Evolutionary conservation across 2,888 invertebrate species (phyloP).

Genomic region (Synanthedon andrenaeformis): DNA sequence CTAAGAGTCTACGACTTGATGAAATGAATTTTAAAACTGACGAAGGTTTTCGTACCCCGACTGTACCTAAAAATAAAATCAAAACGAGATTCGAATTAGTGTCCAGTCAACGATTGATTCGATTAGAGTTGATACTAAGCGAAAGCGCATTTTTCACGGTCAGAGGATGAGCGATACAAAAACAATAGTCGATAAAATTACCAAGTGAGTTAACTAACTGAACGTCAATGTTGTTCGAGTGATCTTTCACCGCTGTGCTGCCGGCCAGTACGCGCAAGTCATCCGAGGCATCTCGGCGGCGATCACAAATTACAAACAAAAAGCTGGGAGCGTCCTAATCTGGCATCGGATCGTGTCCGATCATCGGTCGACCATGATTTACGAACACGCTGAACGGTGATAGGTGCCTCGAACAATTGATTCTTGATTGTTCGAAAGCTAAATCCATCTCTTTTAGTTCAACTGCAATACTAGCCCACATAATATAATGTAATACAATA

Average conservation of each 20-base stretch:
- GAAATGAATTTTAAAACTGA: too few relatives aligned
- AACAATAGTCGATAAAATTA: slow-evolving; percentile 51
- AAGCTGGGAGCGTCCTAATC: slow-evolving; percentile 60
- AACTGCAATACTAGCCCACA: slow-evolving; percentile 3
- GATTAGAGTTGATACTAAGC: slow-evolving; percentile 13
- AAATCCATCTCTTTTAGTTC: slow-evolving; percentile 11
- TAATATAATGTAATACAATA: slow-evolving; percentile 1
- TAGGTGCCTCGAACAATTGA: slow-evolving; percentile 55
- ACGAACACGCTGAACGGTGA: slow-evolving; percentile 58
- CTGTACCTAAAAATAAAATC: too few relatives aligned
- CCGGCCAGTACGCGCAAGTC: slow-evolving; percentile 45
- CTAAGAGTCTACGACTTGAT: too few relatives aligned
- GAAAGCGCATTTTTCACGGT: slow-evolving; percentile 21
- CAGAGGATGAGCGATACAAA: slow-evolving; percentile 18
- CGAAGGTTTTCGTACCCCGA: too few relatives aligned
- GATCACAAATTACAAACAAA: slow-evolving; percentile 61
- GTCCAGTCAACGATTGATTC: slow-evolving; percentile 5
- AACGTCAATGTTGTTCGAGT: slow-evolving; percentile 29
- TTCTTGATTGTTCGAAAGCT: slow-evolving; percentile 45
- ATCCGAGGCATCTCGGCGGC: slow-evolving; percentile 54
- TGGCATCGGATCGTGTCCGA: slow-evolving; percentile 60
- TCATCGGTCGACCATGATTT: slow-evolving; percentile 66
- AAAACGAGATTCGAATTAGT: slow-evolving; percentile 9
- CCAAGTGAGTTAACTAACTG: slow-evolving; percentile 34
- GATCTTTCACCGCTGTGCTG: slow-evolving; percentile 37